Conservation (phyloP, 2,888 invertebrate genomes). For the Drosophila prolongata region DNA sequence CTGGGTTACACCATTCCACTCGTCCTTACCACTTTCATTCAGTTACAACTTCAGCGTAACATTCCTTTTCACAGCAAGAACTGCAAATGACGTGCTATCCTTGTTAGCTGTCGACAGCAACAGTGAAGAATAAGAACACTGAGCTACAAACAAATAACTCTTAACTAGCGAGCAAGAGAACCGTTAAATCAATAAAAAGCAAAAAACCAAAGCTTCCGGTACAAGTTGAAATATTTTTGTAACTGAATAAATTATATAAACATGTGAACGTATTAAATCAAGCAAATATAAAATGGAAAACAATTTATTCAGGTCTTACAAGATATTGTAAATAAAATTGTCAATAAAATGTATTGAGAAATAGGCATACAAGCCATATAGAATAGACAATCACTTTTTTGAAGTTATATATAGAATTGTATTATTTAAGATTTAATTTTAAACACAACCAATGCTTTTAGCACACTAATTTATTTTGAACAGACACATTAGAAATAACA, state of each 20-base stretch:
- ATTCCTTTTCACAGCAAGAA: constrained; percentile 15
- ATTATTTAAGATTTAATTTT: constrained; percentile 8
- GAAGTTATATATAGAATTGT: not conserved
- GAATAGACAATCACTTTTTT: too few species aligned
- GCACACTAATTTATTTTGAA: constrained; percentile 7
- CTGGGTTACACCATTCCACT: constrained; percentile 7
- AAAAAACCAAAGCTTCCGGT: too few species aligned
- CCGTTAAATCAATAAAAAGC: not conserved
- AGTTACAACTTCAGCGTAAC: constrained; percentile 28
- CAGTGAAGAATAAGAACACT: constrained; percentile 37
- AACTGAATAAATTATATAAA: too few species aligned
- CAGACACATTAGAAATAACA: constrained; percentile 11
- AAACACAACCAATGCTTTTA: not conserved
- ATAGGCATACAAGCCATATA: not conserved
- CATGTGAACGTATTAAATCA: too few species aligned
- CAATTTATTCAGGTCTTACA: too few species aligned
- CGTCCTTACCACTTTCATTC: constrained; percentile 24
- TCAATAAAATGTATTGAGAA: not conserved
- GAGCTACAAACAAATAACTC: constrained; percentile 10
- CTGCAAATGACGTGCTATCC: constrained; percentile 60
- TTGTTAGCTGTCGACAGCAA: constrained; percentile 48
- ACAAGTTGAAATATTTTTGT: too few species aligned
- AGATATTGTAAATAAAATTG: too few species aligned
- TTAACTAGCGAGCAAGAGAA: constrained; percentile 17
- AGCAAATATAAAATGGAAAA: too few species aligned